Percentiles rank a stretch among this genome's conserved stretches.
Evolutionary conservation across 2,113 vertebrate species (phyloP).

Genomic region (Sprattus sprattus): DNA sequence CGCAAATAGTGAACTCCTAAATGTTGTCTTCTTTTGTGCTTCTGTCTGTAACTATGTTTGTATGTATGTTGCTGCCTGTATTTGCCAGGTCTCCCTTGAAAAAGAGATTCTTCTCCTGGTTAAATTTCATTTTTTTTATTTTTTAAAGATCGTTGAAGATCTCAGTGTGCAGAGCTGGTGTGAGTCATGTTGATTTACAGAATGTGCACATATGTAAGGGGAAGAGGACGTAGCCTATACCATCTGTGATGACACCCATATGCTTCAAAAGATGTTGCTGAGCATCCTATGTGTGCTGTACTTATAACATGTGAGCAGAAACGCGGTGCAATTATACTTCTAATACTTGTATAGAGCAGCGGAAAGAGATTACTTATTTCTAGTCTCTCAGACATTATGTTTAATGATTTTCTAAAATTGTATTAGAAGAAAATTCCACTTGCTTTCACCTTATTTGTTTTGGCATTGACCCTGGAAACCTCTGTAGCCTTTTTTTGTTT

Average conservation of each 20-base stretch:
- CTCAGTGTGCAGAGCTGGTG: background rate
- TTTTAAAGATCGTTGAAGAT: background rate
- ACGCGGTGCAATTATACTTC: background rate
- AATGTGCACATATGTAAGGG: background rate
- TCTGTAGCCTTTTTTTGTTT: background rate
- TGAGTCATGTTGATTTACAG: background rate
- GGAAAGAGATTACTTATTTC: background rate
- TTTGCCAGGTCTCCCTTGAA: too few relatives aligned
- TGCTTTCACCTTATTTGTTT: background rate
- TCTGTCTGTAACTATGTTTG: too few relatives aligned
- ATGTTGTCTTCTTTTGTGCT: too few relatives aligned
- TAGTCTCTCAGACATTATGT: background rate
- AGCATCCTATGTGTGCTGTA: background rate
- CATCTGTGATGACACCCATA: too few relatives aligned
- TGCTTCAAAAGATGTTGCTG: background rate
- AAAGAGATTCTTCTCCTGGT: too few relatives aligned
- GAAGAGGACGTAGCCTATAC: background rate
- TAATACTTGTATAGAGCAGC: background rate
- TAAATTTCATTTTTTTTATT: too few relatives aligned
- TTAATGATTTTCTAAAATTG: background rate
- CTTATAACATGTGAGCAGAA: background rate
- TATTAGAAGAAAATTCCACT: background rate
- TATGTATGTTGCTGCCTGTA: too few relatives aligned
- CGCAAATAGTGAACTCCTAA: too few relatives aligned
- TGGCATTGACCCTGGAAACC: background rate